Percentiles rank a stretch among this genome's conserved stretches.
Evolutionary conservation across 2,888 invertebrate genomes (phyloP).

Genomic region (Drosophila robusta): DNA sequence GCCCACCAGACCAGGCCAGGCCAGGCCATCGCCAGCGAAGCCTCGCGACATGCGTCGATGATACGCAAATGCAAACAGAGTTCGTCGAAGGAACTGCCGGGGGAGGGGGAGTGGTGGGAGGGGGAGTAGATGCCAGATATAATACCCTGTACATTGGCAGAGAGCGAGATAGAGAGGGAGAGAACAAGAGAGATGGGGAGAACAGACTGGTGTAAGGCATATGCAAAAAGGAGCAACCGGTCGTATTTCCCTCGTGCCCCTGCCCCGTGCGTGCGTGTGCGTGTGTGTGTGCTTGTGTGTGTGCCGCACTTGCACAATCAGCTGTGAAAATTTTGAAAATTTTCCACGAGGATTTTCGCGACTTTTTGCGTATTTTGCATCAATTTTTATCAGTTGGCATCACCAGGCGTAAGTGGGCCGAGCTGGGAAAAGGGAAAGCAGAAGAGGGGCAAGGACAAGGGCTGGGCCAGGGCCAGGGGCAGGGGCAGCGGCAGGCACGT

Average conservation of each 20-base stretch:
- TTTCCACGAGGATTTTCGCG: slow-evolving; percentile 85
- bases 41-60: slow-evolving; percentile 77
- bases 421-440: neutral
- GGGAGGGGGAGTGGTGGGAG: neutral
- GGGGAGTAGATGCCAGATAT: slow-evolving; percentile 37
- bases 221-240: slow-evolving; percentile 75
- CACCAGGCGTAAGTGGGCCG: slow-evolving; percentile 36
- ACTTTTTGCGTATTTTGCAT: slow-evolving; percentile 83
- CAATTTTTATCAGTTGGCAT: slow-evolving; percentile 80
- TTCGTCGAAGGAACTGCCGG: slow-evolving; percentile 36
- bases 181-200: neutral
- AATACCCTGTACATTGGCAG: slow-evolving; percentile 62
- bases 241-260: slow-evolving; percentile 36
- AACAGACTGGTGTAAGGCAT: slow-evolving; percentile 62
- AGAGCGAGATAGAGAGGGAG: slow-evolving; percentile 4
- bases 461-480: neutral
- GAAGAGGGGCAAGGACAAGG: slow-evolving; percentile 1
- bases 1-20: slow-evolving; percentile 22
- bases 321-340: slow-evolving; percentile 85
- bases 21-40: slow-evolving; percentile 16
- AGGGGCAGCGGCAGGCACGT: slow-evolving; percentile 16
- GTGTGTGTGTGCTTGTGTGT: slow-evolving; percentile 2
- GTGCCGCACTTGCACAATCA: slow-evolving; percentile 82
- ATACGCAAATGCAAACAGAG: slow-evolving; percentile 79
- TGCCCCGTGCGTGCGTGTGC: slow-evolving; percentile 15